Evolutionary conservation across 35 echinoderm and acorn worm species (phyloP).

Genomic region (Apostichopus californicus): DNA sequence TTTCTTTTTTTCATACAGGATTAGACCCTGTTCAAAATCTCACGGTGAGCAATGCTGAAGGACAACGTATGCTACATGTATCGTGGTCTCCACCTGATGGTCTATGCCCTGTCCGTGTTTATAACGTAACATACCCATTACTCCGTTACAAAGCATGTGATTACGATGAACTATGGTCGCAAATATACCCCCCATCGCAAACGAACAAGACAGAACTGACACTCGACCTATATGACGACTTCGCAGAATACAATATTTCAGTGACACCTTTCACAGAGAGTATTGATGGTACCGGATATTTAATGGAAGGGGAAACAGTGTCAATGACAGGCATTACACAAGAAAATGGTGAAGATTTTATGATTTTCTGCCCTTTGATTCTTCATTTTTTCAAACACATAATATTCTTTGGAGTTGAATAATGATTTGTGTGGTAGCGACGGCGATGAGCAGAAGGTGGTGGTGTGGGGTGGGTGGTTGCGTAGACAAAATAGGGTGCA

Average conservation of each 20-base stretch:
- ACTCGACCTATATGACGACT: not conserved
- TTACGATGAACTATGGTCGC: not conserved
- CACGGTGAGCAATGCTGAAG: not conserved
- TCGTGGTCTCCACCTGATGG: constrained; percentile 1
- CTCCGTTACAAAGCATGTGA: not conserved
- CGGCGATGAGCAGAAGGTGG: too few relatives aligned
- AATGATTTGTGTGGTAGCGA: too few relatives aligned
- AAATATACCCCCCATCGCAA: not conserved
- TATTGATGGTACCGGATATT: not conserved
- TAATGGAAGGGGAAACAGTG: not conserved
- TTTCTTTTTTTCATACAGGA: not conserved
- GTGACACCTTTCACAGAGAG: not conserved
- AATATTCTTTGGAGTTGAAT: too few relatives aligned
- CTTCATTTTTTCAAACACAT: too few relatives aligned
- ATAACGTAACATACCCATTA: not conserved
- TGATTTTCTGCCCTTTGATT: too few relatives aligned
- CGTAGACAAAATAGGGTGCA: too few relatives aligned
- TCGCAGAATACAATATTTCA: constrained; percentile 26
- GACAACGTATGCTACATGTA: not conserved
- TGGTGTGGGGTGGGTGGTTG: too few relatives aligned
- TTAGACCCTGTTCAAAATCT: not conserved
- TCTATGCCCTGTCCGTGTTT: not conserved
- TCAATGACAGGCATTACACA: not conserved
- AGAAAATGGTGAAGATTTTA: not conserved
- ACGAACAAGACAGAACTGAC: not conserved